Evolutionary conservation across 2,888 invertebrate genomes (phyloP).

Genomic region (Timandra comae): DNA sequence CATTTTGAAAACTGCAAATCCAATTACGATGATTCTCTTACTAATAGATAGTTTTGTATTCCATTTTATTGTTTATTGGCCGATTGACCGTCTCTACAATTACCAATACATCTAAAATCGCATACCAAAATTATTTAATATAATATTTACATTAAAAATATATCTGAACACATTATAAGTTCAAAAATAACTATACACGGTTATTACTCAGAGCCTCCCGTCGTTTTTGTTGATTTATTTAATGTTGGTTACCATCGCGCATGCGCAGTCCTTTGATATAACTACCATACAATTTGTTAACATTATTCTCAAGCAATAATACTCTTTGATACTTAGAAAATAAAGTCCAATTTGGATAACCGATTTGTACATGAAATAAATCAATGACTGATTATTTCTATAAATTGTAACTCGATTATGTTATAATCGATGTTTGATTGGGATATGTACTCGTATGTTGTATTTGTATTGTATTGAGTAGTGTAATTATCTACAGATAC

Average conservation of each 20-base stretch:
- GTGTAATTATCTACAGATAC: too few species aligned
- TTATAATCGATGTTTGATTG: constrained; percentile 66
- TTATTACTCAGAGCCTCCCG: constrained; percentile 70
- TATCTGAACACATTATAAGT: too few species aligned
- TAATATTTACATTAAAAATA: too few species aligned
- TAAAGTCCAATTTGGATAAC: constrained; percentile 25
- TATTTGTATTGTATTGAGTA: too few species aligned
- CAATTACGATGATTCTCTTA: too few species aligned
- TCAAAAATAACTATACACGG: constrained; percentile 45
- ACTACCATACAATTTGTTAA: constrained; percentile 67
- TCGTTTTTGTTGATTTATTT: constrained; percentile 76
- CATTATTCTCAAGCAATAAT: constrained; percentile 33
- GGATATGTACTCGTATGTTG: too few species aligned
- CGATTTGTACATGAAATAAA: constrained; percentile 52
- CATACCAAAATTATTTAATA: too few species aligned
- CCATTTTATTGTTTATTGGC: too few species aligned
- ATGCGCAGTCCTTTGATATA: constrained; percentile 60
- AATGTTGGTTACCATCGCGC: constrained; percentile 61
- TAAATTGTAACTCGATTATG: constrained; percentile 74
- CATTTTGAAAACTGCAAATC: too few species aligned
- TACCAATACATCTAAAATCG: too few species aligned
- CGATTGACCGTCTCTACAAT: too few species aligned
- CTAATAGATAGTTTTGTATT: too few species aligned
- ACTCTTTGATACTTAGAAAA: constrained; percentile 10
- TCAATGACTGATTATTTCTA: constrained; percentile 73